Evolutionary conservation across 2,113 vertebrate genomes (phyloP).

Genomic region (Eretmochelys imbricata): DNA sequence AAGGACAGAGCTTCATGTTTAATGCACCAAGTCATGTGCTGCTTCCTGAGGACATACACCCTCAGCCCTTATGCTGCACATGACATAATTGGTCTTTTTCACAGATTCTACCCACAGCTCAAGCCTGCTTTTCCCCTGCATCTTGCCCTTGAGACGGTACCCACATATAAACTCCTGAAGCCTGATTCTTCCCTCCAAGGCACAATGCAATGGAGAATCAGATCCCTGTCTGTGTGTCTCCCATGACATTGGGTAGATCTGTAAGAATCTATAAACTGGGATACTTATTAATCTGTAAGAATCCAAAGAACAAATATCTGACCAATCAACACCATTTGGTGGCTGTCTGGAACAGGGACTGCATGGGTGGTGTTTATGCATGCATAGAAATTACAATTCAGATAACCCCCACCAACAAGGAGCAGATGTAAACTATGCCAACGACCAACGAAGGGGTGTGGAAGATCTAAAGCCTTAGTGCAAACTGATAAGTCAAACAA

Average conservation of each 20-base stretch:
- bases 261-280: accelerated
- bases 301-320: not conserved
- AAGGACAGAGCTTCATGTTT: not conserved
- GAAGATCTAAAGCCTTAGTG: not conserved
- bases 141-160: not conserved
- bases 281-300: accelerated
- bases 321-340: accelerated
- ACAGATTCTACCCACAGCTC: not conserved
- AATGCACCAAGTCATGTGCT: not conserved
- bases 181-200: not conserved
- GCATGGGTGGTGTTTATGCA: not conserved
- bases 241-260: too few species aligned
- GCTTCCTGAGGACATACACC: not conserved
- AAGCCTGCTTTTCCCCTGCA: not conserved
- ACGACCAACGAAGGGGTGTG: not conserved
- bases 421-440: not conserved
- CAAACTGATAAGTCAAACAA: not conserved
- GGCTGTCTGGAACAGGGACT: not conserved
- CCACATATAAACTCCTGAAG: not conserved
- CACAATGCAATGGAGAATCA: not conserved
- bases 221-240: accelerated
- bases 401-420: not conserved
- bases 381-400: not conserved
- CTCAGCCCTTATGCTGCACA: not conserved
- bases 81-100: not conserved